phyloP scores from a whole-genome alignment of 2,888 invertebrate genomes.

The Tetropium fuscum region DNA sequence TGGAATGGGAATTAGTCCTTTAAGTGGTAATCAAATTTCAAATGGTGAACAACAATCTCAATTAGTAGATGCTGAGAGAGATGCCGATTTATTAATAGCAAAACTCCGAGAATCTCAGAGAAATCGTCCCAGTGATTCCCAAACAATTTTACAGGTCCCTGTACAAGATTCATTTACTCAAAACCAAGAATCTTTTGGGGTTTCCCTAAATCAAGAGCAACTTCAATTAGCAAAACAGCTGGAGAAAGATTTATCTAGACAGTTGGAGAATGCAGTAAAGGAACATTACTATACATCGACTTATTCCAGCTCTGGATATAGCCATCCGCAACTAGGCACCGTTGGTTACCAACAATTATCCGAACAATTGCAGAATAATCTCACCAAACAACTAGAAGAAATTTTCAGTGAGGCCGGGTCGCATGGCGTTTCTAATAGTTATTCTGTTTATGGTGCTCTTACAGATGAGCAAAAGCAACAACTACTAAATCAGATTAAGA shows the following conservation, averaged over 20 bases:
- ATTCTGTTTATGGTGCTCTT: background rate
- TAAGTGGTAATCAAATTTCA: conserved; percentile 4
- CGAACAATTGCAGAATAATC: conserved; percentile 2
- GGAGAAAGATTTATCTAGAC: conserved; percentile 5
- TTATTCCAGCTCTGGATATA: background rate
- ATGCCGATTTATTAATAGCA: conserved; percentile 42
- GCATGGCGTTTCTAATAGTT: background rate
- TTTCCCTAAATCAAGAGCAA: conserved; percentile 9
- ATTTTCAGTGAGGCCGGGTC: background rate
- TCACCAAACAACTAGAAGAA: conserved; percentile 6
- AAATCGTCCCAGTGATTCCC: background rate
- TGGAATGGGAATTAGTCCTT: background rate
- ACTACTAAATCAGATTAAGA: background rate
- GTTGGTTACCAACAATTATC: conserved; percentile 1
- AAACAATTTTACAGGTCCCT: too few relatives aligned
- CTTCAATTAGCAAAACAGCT: conserved; percentile 5
- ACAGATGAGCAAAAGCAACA: conserved; percentile 1
- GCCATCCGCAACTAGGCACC: background rate
- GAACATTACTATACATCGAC: background rate
- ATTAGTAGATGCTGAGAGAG: conserved; percentile 41
- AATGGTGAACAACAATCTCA: background rate
- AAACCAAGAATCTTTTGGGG: background rate
- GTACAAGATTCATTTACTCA: background rate
- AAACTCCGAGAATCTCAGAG: conserved; percentile 16
- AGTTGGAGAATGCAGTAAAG: background rate